Percentiles rank a stretch among this genome's conserved stretches.
These are phyloP conservation scores for Lissocephala sabroskyi DNA, from an alignment of 2,888 invertebrate genomes.

Conservation along the genomic window DNA sequence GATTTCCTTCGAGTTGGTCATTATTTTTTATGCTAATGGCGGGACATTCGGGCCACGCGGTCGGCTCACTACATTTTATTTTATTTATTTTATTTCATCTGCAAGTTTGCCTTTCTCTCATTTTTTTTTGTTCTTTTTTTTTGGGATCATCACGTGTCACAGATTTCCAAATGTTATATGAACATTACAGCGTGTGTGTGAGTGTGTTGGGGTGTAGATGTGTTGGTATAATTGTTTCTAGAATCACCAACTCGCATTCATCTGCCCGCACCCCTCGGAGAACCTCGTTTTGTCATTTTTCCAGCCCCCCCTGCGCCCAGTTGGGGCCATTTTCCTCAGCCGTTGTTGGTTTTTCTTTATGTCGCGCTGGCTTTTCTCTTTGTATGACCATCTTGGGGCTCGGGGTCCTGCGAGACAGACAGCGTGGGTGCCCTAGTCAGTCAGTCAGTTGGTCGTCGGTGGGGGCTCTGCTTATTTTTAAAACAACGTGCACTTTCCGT, in stretches of 20 bases:
- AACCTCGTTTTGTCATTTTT: too few species aligned
- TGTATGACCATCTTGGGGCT: too few species aligned
- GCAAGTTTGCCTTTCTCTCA: background rate
- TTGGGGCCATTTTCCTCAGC: too few species aligned
- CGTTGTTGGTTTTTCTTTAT: too few species aligned
- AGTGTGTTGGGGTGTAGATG: background rate
- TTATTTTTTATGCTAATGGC: conserved; percentile 63
- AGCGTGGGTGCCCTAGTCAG: background rate
- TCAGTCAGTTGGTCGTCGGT: background rate
- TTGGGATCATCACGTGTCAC: conserved; percentile 50
- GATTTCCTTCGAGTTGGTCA: conserved; percentile 25
- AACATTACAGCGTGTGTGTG: too few species aligned
- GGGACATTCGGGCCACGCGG: conserved; percentile 31
- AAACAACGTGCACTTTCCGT: conserved; percentile 22
- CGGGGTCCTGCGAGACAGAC: background rate
- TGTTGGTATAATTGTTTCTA: conserved; percentile 63
- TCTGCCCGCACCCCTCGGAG: too few species aligned
- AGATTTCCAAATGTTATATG: conserved; percentile 42
- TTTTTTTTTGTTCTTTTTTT: conserved; percentile 23
- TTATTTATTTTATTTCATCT: too few species aligned
- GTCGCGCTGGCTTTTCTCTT: too few species aligned
- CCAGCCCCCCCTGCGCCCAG: too few species aligned
- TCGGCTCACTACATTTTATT: too few species aligned
- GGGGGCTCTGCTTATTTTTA: conserved; percentile 13
- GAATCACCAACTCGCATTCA: conserved; percentile 24